Conservation (phyloP, 2,113 vertebrate genomes). For the Phasianus colchicus region DNA sequence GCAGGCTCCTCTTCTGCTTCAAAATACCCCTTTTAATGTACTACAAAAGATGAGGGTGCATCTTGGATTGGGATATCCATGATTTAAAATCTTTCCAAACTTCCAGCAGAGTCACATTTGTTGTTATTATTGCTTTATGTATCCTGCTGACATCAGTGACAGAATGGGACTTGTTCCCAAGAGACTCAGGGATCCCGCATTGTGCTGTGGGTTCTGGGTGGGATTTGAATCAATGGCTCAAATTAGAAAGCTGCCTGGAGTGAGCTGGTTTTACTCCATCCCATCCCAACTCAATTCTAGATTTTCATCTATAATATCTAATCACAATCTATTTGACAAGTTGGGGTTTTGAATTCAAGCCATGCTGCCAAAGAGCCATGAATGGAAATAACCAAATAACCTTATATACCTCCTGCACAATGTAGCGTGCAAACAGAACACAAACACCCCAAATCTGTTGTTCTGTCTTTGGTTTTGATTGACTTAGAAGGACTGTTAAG, state of each 20-base stretch:
- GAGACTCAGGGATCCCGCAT: background rate
- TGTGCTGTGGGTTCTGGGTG: background rate
- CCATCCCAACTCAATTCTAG: background rate
- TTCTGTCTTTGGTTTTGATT: conserved; percentile 60
- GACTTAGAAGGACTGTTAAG: conserved; percentile 2
- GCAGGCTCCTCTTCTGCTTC: accelerated
- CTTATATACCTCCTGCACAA: background rate
- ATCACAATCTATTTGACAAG: conserved; percentile 22
- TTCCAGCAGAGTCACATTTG: background rate
- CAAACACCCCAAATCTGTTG: conserved; percentile 26
- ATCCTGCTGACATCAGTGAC: background rate
- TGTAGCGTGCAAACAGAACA: conserved; percentile 7
- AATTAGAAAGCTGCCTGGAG: conserved; percentile 37
- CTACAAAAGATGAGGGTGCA: background rate
- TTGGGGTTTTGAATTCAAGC: background rate
- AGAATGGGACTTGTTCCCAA: background rate
- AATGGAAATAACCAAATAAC: conserved; percentile 38
- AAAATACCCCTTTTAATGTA: background rate
- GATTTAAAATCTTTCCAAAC: background rate
- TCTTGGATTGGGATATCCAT: background rate
- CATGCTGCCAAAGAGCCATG: conserved; percentile 37
- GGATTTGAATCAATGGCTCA: background rate
- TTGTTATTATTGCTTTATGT: too few relatives aligned
- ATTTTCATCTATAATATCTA: conserved; percentile 13
- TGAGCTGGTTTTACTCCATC: background rate